Conservation (phyloP, 2,113 vertebrate species). For the Istiophorus platypterus region DNA sequence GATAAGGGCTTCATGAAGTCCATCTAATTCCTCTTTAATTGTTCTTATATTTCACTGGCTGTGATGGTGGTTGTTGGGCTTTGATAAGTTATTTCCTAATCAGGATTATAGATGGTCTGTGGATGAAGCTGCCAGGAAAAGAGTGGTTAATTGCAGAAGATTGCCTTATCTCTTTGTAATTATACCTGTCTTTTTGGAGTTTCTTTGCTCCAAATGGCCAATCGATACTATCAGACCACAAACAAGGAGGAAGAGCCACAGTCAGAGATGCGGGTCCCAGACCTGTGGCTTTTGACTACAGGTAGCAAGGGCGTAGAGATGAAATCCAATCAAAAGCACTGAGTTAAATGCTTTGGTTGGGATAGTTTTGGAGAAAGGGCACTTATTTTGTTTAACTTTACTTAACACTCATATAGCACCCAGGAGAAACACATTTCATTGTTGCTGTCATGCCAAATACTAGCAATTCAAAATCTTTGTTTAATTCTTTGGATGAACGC, state of each 20-base stretch:
- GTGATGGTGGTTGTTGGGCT: conserved; percentile 61
- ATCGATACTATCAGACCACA: conserved; percentile 77
- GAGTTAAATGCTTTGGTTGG: conserved; percentile 26
- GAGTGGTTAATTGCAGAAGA: conserved; percentile 89
- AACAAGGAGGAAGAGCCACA: conserved; percentile 59
- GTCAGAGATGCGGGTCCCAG: conserved; percentile 61
- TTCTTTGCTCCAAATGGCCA: conserved; percentile 77
- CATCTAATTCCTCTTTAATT: conserved; percentile 94
- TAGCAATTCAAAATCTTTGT: neutral
- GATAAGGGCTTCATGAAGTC: conserved; percentile 89
- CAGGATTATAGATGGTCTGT: conserved; percentile 71
- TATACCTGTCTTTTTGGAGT: conserved; percentile 78
- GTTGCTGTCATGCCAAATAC: conserved; percentile 4
- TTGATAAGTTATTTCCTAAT: conserved; percentile 89
- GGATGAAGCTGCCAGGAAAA: conserved; percentile 74
- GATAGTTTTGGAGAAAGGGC: conserved; percentile 20
- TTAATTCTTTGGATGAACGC: conserved; percentile 15
- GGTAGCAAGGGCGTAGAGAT: conserved; percentile 41
- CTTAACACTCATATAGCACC: conserved; percentile 4
- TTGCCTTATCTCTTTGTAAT: conserved; percentile 87
- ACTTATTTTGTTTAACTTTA: conserved; percentile 34
- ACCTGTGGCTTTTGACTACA: conserved; percentile 38
- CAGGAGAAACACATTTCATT: conserved; percentile 7
- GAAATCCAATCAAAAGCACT: conserved; percentile 35
- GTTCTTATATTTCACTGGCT: conserved; percentile 91